phyloP scores from a whole-genome alignment of 2,888 invertebrate species.

The Papilio demoleus region DNA sequence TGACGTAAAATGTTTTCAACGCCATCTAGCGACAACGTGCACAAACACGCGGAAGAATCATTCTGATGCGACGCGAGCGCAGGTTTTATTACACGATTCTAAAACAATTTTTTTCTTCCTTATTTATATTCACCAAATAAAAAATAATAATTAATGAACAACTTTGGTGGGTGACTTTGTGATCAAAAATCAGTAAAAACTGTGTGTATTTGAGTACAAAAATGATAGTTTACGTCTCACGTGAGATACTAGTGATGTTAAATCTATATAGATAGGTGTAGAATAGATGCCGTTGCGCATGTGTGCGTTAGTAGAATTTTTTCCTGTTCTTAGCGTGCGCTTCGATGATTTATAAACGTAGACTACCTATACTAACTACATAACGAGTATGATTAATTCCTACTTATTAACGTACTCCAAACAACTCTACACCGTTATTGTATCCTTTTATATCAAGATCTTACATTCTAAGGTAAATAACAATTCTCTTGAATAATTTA shows the following conservation, averaged over 20 bases:
- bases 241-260: not conserved
- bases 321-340: slow-evolving; percentile 32
- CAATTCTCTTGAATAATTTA: no score
- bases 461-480: no score
- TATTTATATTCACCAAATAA: no score
- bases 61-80: slow-evolving; percentile 15
- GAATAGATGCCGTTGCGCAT: not conserved
- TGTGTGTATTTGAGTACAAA: not conserved
- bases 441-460: not conserved
- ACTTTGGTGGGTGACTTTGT: not conserved
- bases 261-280: not conserved
- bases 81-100: not conserved
- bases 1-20: slow-evolving; percentile 15
- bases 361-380: not conserved
- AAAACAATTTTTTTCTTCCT: not conserved
- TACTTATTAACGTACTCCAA: slow-evolving; percentile 5
- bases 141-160: not conserved
- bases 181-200: not conserved
- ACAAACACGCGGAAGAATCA: not conserved
- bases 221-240: not conserved
- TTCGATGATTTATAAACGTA: slow-evolving; percentile 7
- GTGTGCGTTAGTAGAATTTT: slow-evolving; percentile 10
- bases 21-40: slow-evolving; percentile 30
- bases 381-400: not conserved
- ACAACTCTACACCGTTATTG: not conserved